Evolutionary conservation across 2,113 vertebrate genomes (phyloP).

Genomic region (Xiphophorus couchianus): DNA sequence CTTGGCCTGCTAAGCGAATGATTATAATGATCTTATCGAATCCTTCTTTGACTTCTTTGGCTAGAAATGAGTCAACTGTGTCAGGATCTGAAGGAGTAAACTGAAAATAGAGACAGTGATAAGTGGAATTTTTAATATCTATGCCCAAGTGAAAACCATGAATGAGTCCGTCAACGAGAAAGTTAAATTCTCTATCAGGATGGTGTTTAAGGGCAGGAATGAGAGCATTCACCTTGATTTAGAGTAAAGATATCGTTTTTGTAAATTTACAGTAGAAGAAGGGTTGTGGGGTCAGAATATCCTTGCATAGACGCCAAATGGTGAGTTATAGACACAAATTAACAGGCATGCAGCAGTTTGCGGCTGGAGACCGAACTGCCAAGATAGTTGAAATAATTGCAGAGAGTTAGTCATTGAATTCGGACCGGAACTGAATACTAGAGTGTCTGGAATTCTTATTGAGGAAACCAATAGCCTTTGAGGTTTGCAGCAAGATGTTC

Average conservation of each 20-base stretch:
- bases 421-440: too few relatives aligned
- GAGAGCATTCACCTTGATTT: background rate
- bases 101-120: too few relatives aligned
- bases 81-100: too few relatives aligned
- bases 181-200: background rate
- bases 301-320: background rate
- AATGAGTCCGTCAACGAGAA: background rate
- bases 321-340: background rate
- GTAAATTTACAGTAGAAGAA: background rate
- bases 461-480: too few relatives aligned
- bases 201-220: background rate
- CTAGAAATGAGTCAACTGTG: too few relatives aligned
- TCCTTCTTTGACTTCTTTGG: too few relatives aligned
- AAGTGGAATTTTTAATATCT: background rate
- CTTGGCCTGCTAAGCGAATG: too few relatives aligned
- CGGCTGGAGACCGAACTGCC: background rate
- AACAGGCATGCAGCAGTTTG: background rate
- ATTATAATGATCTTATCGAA: too few relatives aligned
- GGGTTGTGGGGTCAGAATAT: background rate
- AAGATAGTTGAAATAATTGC: too few relatives aligned
- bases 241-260: background rate
- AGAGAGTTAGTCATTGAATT: too few relatives aligned
- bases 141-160: background rate
- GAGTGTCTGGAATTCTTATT: too few relatives aligned
- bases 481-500: too few relatives aligned